Conservation (phyloP, 2,888 invertebrate genomes). For the Aspidapion aeneum region DNA sequence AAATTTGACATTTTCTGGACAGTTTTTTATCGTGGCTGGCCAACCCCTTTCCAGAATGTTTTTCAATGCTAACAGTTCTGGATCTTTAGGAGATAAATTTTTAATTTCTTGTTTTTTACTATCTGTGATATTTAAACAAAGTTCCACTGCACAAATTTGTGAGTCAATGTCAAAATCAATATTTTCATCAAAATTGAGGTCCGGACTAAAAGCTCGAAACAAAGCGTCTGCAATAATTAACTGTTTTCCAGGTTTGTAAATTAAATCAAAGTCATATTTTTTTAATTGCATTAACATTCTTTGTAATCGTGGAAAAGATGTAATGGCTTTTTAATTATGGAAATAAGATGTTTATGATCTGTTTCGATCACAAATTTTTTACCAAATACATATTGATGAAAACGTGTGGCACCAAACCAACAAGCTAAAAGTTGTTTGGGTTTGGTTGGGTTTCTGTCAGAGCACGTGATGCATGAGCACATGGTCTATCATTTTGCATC, state of each 20-base stretch:
- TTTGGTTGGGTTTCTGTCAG: slow-evolving; percentile 29
- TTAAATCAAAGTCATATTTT: slow-evolving; percentile 22
- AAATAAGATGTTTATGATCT: slow-evolving; percentile 34
- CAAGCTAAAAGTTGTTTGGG: background rate
- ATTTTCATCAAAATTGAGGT: slow-evolving; percentile 2
- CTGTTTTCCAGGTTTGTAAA: slow-evolving; percentile 24
- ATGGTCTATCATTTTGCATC: too few species aligned
- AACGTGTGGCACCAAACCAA: too few species aligned
- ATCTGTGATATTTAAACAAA: too few species aligned
- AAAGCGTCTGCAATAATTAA: slow-evolving; percentile 16
- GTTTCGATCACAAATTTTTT: too few species aligned
- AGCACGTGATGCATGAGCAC: slow-evolving; percentile 35
- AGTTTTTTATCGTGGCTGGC: slow-evolving; percentile 26
- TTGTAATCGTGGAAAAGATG: slow-evolving; percentile 26
- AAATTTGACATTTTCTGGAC: slow-evolving; percentile 14
- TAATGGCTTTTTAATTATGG: slow-evolving; percentile 27
- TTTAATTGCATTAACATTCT: slow-evolving; percentile 18
- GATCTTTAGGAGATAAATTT: slow-evolving; percentile 20
- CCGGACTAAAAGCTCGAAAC: slow-evolving; percentile 8
- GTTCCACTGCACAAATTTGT: too few species aligned
- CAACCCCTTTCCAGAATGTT: slow-evolving; percentile 30
- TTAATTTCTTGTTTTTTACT: too few species aligned
- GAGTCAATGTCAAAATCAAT: slow-evolving; percentile 5
- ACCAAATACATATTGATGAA: too few species aligned
- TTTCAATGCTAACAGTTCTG: too few species aligned